phyloP scores from a whole-genome alignment of 2,888 invertebrate species.

The Eupithecia exiguata region DNA sequence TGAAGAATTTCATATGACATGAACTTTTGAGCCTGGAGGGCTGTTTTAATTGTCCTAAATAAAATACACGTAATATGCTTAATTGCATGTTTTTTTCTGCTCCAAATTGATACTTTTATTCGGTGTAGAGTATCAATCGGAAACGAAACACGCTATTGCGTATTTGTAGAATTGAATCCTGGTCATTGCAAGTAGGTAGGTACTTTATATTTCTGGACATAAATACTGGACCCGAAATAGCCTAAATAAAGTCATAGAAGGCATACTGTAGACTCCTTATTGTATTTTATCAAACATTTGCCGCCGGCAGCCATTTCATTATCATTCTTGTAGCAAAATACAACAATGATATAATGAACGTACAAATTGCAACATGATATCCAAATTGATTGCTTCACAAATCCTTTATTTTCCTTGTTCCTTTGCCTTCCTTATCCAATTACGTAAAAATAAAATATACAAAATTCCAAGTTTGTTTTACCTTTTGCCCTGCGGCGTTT shows the following conservation, averaged over 20 bases:
- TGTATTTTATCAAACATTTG: not conserved
- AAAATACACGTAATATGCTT: too few species aligned
- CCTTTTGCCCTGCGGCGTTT: slow-evolving; percentile 8
- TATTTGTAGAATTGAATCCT: too few species aligned
- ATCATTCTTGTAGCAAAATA: not conserved
- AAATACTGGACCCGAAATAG: not conserved
- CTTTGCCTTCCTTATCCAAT: slow-evolving; percentile 2
- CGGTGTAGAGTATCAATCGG: too few species aligned
- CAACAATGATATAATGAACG: slow-evolving; percentile 9
- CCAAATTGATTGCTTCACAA: slow-evolving; percentile 10
- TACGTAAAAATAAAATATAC: slow-evolving; percentile 15
- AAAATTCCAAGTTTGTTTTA: slow-evolving; percentile 8
- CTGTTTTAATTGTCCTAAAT: too few species aligned
- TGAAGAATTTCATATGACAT: not conserved
- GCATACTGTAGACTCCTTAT: not conserved
- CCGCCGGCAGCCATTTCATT: not conserved
- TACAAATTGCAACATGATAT: slow-evolving; percentile 15
- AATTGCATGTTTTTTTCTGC: too few species aligned
- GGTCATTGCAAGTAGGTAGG: not conserved
- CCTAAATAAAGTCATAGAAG: not conserved
- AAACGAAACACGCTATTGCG: too few species aligned
- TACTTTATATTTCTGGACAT: not conserved
- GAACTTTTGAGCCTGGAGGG: too few species aligned
- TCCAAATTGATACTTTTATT: too few species aligned
- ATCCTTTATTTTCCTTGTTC: slow-evolving; percentile 14